Conservation (phyloP, 92 coral and sea anemone genomes). For the Chrysogorgia sp. region DNA sequence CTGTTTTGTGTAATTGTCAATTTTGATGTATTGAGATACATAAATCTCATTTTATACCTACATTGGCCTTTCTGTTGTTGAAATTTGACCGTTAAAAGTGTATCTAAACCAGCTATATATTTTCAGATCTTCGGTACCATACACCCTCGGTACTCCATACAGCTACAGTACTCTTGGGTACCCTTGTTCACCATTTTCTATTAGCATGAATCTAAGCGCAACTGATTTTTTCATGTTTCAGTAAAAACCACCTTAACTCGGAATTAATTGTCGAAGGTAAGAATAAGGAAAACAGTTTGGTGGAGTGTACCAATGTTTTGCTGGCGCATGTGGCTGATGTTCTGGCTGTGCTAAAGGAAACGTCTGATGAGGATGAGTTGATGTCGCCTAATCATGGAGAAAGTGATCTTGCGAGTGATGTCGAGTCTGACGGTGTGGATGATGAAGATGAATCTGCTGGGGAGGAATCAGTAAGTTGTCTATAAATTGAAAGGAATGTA, state of each 20-base stretch:
- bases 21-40: too few species aligned
- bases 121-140: too few species aligned
- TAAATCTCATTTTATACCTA: too few species aligned
- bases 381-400: slow-evolving; percentile 67
- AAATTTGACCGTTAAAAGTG: neutral
- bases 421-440: slow-evolving; percentile 95
- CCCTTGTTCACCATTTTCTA: too few species aligned
- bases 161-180: too few species aligned
- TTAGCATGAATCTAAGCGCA: too few species aligned
- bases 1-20: too few species aligned
- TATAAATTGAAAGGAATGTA: neutral
- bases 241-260: slow-evolving; percentile 72
- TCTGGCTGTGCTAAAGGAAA: slow-evolving; percentile 73
- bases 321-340: slow-evolving; percentile 89
- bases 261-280: slow-evolving; percentile 63
- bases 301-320: slow-evolving; percentile 83
- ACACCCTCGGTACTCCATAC: too few species aligned
- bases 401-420: slow-evolving; percentile 72
- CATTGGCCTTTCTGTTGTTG: too few species aligned
- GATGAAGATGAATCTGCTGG: slow-evolving; percentile 95
- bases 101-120: neutral
- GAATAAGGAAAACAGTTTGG: slow-evolving; percentile 74
- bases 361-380: slow-evolving; percentile 78
- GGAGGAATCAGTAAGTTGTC: slow-evolving; percentile 86
- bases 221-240: slow-evolving; percentile 8